phyloP scores from a whole-genome alignment of 2,888 invertebrate genomes.

The Lacanobia oleracea region DNA sequence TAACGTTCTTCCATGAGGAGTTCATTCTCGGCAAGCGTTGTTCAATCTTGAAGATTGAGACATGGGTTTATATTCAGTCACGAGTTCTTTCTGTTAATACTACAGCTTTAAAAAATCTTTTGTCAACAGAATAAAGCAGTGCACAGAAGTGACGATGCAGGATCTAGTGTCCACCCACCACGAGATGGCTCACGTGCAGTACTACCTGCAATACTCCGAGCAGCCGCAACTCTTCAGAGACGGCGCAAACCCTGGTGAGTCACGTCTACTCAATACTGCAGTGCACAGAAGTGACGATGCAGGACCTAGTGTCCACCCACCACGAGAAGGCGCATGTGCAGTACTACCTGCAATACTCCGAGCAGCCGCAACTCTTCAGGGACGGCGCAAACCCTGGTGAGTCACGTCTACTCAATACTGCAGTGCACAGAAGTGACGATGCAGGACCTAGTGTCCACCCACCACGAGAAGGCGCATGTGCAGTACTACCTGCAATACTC shows the following conservation, averaged over 20 bases:
- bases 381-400: conserved; percentile 96
- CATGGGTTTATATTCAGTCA: too few relatives aligned
- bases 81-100: too few relatives aligned
- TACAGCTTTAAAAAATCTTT: too few relatives aligned
- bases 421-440: conserved; percentile 88
- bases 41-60: too few relatives aligned
- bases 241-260: conserved; percentile 95
- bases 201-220: conserved; percentile 94
- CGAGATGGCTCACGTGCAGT: conserved; percentile 96
- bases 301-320: conserved; percentile 94
- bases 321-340: conserved; percentile 96
- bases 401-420: not conserved
- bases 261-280: conserved; percentile 91
- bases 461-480: conserved; percentile 96
- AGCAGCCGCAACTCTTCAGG: conserved; percentile 94
- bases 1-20: too few relatives aligned
- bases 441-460: conserved; percentile 94
- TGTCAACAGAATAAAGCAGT: conserved; percentile 94
- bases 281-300: conserved; percentile 95
- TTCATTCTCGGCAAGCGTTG: too few relatives aligned
- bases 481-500: conserved; percentile 95
- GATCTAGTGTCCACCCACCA: conserved; percentile 95
- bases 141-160: conserved; percentile 94
- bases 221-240: conserved; percentile 94
- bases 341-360: conserved; percentile 94